Base-by-base conservation (phyloP, 2,888 invertebrate species). In the Tachina lurida region DNA sequence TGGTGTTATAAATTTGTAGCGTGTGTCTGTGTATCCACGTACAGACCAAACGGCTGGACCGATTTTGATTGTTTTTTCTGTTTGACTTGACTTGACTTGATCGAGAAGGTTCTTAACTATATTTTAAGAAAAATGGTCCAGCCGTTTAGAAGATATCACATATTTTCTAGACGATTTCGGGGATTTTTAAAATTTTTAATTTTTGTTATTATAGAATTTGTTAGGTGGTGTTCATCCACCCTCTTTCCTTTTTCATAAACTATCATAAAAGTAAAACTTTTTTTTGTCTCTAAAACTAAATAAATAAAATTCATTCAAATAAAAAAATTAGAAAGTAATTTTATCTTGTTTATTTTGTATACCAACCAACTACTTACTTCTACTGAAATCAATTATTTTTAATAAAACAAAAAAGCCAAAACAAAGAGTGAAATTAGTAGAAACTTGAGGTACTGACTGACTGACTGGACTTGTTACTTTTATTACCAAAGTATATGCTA, bases 401-500 rank as follows among this genome's bases (percentile, higher is more conserved):
- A 49, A n/a, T 43, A 47, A 52, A 17, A 19, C 12, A 22, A 78
- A 63, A 63, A 54, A 43, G 22, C 1, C 9, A 70, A 43, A 60
- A 78, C 39, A 47, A 78, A 41, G 5, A 77, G 60, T 67, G 60
- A 78, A 78, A 74, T 60, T 19, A 49, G 56, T 43, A 47, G 43
- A 8, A 43, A 19, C 3, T 19, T 17, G 22, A 43, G 7, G 65
- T 49, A 74, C 39, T 62, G 41, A 70, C n/a, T 77, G 58, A 63
- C 45, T 62, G 41, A 70, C 19, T 77, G 58, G 58, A 39, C 74
- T 71, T 68, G 54, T 78, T 68, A 63, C 49, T 74, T 77, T 77
- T 73, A 76, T 86, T 83, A 76, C n/a, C 52, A 63, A 76, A 86
- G 68, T 63, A 56, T 83, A 86, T 86, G 86, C 86, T 80, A 86